These are phyloP conservation scores for Acleris sparsana DNA, from an alignment of 2,888 invertebrate species.

Conservation along the genomic window DNA sequence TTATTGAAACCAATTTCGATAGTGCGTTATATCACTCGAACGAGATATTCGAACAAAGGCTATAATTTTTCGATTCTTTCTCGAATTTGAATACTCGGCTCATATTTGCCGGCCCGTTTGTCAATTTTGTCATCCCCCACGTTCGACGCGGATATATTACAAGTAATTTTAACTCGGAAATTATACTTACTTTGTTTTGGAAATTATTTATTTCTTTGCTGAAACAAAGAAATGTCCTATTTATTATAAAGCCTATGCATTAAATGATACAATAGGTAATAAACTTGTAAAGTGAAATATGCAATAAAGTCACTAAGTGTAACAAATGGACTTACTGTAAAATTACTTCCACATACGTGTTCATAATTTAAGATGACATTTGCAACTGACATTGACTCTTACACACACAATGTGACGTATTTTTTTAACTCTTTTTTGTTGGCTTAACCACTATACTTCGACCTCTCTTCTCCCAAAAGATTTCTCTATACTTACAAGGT, in stretches of 20 bases:
- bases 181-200: constrained; percentile 11
- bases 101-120: constrained; percentile 64
- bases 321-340: too few relatives aligned
- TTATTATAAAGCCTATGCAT: not conserved
- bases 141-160: constrained; percentile 48
- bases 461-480: too few relatives aligned
- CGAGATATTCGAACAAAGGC: constrained; percentile 67
- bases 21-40: constrained; percentile 65
- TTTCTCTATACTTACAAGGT: too few relatives aligned
- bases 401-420: too few relatives aligned
- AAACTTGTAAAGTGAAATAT: not conserved
- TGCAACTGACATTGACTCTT: too few relatives aligned
- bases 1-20: constrained; percentile 78
- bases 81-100: constrained; percentile 72
- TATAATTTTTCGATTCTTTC: constrained; percentile 66
- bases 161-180: constrained; percentile 12
- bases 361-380: too few relatives aligned
- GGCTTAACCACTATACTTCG: too few relatives aligned
- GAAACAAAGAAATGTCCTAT: not conserved
- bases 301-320: too few relatives aligned
- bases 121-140: constrained; percentile 49
- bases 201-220: constrained; percentile 50
- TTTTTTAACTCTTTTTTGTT: too few relatives aligned
- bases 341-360: too few relatives aligned
- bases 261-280: constrained; percentile 34